phyloP scores from a whole-genome alignment of 2,797 vertebrate genomes.

The Pseudotriccus pelzelni region DNA sequence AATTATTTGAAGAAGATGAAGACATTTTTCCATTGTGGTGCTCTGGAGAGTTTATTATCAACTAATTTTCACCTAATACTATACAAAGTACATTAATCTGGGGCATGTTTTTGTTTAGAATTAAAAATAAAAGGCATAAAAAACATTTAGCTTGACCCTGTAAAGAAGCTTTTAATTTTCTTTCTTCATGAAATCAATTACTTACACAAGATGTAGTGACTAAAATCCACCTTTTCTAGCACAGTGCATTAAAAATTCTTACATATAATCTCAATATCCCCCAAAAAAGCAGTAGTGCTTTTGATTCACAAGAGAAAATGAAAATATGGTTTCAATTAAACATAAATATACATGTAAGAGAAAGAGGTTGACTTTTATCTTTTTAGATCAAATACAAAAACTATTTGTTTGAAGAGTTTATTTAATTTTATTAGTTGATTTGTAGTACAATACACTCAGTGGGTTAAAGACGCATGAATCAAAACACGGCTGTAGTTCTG shows the following conservation, averaged over 20 bases:
- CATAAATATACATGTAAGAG: background rate
- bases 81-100: background rate
- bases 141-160: background rate
- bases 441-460: background rate
- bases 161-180: background rate
- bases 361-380: background rate
- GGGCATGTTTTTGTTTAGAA: background rate
- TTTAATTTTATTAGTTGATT: background rate
- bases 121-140: fast-evolving
- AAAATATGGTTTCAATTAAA: background rate
- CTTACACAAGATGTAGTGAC: background rate
- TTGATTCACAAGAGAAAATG: background rate
- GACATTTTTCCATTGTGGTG: background rate
- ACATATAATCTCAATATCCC: background rate
- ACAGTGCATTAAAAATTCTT: background rate
- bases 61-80: background rate
- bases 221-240: background rate
- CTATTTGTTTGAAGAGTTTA: background rate
- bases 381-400: background rate
- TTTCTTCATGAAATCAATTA: background rate
- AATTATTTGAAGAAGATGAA: background rate
- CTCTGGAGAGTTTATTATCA: background rate
- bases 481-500: background rate
- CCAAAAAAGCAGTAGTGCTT: background rate
- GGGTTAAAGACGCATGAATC: background rate